phyloP scores from a whole-genome alignment of 2,888 invertebrate species.

The Sycophila texana region DNA sequence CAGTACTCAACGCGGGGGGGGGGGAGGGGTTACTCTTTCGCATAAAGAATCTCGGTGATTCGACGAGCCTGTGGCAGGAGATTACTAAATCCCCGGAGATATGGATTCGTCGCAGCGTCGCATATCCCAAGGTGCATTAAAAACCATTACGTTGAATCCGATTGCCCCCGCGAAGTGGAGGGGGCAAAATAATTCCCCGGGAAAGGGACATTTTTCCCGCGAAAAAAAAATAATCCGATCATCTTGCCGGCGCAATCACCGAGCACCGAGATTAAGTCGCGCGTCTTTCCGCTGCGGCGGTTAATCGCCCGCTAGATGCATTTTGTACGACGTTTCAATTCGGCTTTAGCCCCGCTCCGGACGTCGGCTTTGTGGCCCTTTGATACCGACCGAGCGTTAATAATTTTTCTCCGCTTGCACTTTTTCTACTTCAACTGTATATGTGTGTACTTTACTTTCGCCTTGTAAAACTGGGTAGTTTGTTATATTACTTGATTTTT shows the following conservation, averaged over 20 bases:
- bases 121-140: not conserved
- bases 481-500: not conserved
- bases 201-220: constrained; percentile 28
- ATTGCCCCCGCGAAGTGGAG: not conserved
- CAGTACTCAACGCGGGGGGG: no score
- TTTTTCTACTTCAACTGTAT: no score
- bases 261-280: constrained; percentile 33
- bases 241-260: not conserved
- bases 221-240: constrained; percentile 43
- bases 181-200: not conserved
- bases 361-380: constrained; percentile 3
- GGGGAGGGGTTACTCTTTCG: no score
- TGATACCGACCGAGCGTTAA: constrained; percentile 19
- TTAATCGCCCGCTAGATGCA: constrained; percentile 14
- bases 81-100: not conserved
- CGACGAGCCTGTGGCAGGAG: not conserved
- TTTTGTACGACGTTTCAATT: constrained; percentile 41
- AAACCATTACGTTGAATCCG: constrained; percentile 25
- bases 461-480: not conserved
- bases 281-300: not conserved
- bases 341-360: not conserved
- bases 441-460: not conserved
- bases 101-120: constrained; percentile 1
- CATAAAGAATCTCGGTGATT: not conserved
- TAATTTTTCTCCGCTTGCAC: constrained; percentile 12